Evolutionary conservation across 2,888 invertebrate genomes (phyloP), one percentile per base, ranked within the genome.

Genomic region (Lithophane semibrunnea): DNA sequence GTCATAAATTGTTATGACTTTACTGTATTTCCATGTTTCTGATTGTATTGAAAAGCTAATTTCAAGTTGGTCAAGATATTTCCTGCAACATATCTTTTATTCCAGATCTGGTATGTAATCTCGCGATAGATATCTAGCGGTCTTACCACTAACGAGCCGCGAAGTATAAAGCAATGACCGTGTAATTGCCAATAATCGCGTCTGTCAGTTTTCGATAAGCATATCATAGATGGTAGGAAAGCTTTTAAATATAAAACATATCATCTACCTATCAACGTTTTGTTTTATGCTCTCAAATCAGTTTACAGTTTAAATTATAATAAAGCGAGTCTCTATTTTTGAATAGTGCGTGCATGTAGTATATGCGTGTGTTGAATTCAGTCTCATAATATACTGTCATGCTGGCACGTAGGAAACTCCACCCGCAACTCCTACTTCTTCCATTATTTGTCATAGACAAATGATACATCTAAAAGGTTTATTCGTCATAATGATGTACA

Each of bases 151-250:
- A 86, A 86, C 80, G 73, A 84, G 86, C 76, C 85, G 72, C 75
- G 82, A 85, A 84, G 79, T 75, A 73, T 77, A 70, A 83, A 58
- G 63, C 80, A 84, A 86, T 86, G 73, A 58, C 79, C 85, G 77
- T 83, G 80, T 83, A 90, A 88, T 86, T 82, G 77, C 75, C 75
- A 76, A 85, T 83, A 71, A 76, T 63, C 72, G 18, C 37, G n/a
- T 61, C 76, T 64, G 72, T 70, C 64, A 72, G 56, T 76, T 77
- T 70, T 70, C 44, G 24, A 66, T 56, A 72, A 84, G 75, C 58
- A 86, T 72, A 63, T 68, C 63, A 64, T 12, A 64, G 16, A 60
- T 37, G 47, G 52, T 68, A 29, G 37, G 67, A 65, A 71, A 52
- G 18, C 54, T 42, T 44, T 67, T 84, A 44, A 44, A 49, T n/a